Evolutionary conservation across 2,113 vertebrate species (phyloP), one percentile per base, ranked within the genome.

Genomic region (Salminus brasiliensis): DNA sequence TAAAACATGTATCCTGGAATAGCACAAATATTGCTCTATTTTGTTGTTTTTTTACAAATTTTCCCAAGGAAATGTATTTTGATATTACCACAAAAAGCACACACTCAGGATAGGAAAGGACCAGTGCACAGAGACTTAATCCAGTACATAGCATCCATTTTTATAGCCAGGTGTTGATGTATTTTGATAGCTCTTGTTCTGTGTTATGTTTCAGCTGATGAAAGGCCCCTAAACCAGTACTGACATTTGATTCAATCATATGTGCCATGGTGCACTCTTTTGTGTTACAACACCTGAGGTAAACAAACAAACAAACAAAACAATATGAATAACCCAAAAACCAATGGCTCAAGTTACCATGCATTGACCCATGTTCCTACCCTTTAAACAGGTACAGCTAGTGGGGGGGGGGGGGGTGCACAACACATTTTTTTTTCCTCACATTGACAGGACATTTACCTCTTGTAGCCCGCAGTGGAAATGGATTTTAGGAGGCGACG

Each of bases 401-500:
- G 57, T 59, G 29, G 55, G 78, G 78, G 69, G 84, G 76, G 52
- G 85, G 78, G 71, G 65, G 49, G 23, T 25, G 60, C 45, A 39
- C 77, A 29, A 9, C 65, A 70, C 43, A 80, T 87, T 87, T 78
- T 87, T 87, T 78, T 79, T 55, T 88, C 84, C 87, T 85, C 85
- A 87, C 85, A 87, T 84, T 82, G 80, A 88, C 86, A 81, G 84
- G 94, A 95, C 93, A 97, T 97, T 96, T 97, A 97, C 96, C 96
- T 97, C 95, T 95, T 94, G 93, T 95, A 96, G 95, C 95, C 95
- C 91, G 95, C 90, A 94, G 96, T 93, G 94, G 95, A 95, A 96
- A 97, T 93, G 94, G 94, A 85, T 94, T 97, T 95, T 96, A 96
- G 95, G 94, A 95, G 95, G 87, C 94, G 94, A 94, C 93, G 93